Base-by-base conservation (phyloP, 2,888 invertebrate species). In the Drosophila recens region DNA sequence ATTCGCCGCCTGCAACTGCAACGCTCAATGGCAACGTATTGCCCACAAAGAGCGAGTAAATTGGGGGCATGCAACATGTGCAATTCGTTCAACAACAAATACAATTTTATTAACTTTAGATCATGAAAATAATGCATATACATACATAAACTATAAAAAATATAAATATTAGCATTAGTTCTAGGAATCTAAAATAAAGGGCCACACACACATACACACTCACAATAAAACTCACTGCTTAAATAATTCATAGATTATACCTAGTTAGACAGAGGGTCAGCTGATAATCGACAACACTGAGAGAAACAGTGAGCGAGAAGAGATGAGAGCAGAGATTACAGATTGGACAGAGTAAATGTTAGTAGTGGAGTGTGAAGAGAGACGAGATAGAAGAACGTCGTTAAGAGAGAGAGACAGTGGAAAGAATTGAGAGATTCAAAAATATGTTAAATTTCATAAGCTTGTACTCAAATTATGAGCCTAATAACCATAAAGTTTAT, bases 41-140 rank as follows among this genome's bases (percentile, higher is more conserved):
- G 74, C 53, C 77, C 9, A 68, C 81, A 51, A 90, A 90, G 51
- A 82, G 66, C 65, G 90, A 90, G 63, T 89, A 85, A 66, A 49
- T 53, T 4, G 33, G 30, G 8, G 43, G 15, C 20, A 33, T 36
- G 51, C 67, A 49, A 46, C 33, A 13, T 48, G 67, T 72, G 71
- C 77, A 84, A 79, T 75, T 67, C 13, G 11, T 62, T 52, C 30
- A 57, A 27, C 46, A 40, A 51, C n/a, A 51, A 30, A 43, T 5
- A 51, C 72, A 45, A 58, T 65, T 52, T 52, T 40, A 67, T 56
- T 40, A 20, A 57, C 20, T 20, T 33, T 43, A 62, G 53, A 42
- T 42, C 59, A 27, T 34, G 34, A 30, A 42, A 27, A 23, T 13
- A 23, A 46, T 20, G 52, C 52, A 46, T 13, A 48, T 53, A 49